Conservation (phyloP, 2,113 vertebrate genomes). For the Eleginops maclovinus region DNA sequence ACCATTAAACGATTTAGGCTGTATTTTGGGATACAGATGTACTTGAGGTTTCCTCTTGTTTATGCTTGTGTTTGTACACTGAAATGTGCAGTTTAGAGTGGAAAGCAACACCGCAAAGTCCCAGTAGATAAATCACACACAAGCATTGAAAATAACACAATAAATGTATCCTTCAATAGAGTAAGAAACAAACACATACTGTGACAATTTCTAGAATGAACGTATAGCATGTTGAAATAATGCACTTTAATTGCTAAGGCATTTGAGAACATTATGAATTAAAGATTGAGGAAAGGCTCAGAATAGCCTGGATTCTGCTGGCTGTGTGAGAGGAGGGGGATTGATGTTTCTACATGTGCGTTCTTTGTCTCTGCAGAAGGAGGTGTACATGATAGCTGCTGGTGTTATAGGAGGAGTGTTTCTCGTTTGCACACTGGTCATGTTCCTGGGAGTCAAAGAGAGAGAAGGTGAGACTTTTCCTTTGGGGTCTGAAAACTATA, state of each 20-base stretch:
- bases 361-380: slow-evolving; percentile 80
- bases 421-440: slow-evolving; percentile 87
- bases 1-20: slow-evolving; percentile 37
- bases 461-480: slow-evolving; percentile 86
- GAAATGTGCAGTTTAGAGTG: slow-evolving; percentile 5
- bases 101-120: slow-evolving; percentile 1
- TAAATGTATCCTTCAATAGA: not conserved
- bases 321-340: slow-evolving; percentile 16
- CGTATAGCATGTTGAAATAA: slow-evolving; percentile 24
- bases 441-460: slow-evolving; percentile 94
- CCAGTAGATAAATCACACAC: not conserved
- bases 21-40: slow-evolving; percentile 67
- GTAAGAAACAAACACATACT: not conserved
- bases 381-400: slow-evolving; percentile 92
- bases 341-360: slow-evolving; percentile 31
- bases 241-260: slow-evolving; percentile 40
- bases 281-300: slow-evolving; percentile 63
- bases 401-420: slow-evolving; percentile 89
- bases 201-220: slow-evolving; percentile 12
- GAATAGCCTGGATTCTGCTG: slow-evolving; percentile 46
- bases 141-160: not conserved
- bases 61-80: slow-evolving; percentile 40
- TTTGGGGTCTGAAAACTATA: not conserved
- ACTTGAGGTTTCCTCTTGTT: slow-evolving; percentile 69
- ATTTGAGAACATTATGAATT: slow-evolving; percentile 62